Evolutionary conservation across 2,888 invertebrate species (phyloP).

Genomic region (Lysandra bellargus): DNA sequence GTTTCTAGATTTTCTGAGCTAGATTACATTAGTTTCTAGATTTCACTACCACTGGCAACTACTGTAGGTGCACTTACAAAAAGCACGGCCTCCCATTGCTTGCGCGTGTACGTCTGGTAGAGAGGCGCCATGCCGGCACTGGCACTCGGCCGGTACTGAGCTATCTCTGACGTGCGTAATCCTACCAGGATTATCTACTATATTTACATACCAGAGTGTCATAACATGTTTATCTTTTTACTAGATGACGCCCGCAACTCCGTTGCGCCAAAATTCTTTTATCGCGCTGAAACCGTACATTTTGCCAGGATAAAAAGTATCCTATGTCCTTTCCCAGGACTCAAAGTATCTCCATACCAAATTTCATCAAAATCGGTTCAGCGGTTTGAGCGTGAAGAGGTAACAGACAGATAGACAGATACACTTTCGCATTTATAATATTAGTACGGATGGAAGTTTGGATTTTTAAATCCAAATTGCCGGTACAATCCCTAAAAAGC

Average conservation of each 20-base stretch:
- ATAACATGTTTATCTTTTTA: conserved; percentile 5
- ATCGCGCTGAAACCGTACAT: too few relatives aligned
- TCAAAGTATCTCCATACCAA: too few relatives aligned
- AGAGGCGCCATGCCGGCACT: conserved; percentile 53
- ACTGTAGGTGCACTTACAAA: conserved; percentile 52
- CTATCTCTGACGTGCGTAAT: conserved; percentile 25
- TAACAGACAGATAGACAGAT: too few relatives aligned
- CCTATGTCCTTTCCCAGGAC: too few relatives aligned
- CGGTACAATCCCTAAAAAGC: not conserved
- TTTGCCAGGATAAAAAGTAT: too few relatives aligned
- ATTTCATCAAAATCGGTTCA: too few relatives aligned
- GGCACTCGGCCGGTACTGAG: conserved; percentile 32
- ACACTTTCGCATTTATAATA: too few relatives aligned
- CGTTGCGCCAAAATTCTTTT: too few relatives aligned
- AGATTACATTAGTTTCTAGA: not conserved
- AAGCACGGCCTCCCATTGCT: conserved; percentile 70
- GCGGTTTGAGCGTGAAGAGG: too few relatives aligned
- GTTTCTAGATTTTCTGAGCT: not conserved
- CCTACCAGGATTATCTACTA: conserved; percentile 26
- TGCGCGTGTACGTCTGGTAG: conserved; percentile 62
- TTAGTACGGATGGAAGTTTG: too few relatives aligned
- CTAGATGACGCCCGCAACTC: too few relatives aligned
- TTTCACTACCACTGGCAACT: not conserved
- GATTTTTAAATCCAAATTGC: not conserved
- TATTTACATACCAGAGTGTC: not conserved